These are phyloP conservation scores for Lomographa bimaculata DNA, from an alignment of 2,888 invertebrate species.

Conservation along the genomic window DNA sequence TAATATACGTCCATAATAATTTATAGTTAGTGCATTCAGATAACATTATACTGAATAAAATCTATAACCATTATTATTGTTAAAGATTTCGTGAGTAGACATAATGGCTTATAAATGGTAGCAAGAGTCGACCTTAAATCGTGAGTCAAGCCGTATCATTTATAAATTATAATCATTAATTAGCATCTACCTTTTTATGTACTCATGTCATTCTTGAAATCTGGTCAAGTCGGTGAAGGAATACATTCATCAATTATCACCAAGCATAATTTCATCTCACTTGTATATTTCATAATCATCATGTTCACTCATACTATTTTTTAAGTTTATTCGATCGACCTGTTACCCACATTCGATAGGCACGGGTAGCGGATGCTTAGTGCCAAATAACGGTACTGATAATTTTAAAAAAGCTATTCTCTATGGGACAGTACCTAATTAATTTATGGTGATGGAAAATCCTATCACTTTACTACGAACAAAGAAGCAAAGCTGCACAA, in stretches of 20 bases:
- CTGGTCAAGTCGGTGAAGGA: constrained; percentile 20
- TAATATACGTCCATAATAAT: too few species aligned
- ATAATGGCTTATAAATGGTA: too few species aligned
- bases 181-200: too few species aligned
- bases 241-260: constrained; percentile 13
- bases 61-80: too few species aligned
- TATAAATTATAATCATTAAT: too few species aligned
- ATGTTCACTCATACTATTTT: constrained; percentile 32
- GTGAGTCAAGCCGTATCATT: too few species aligned
- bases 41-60: too few species aligned
- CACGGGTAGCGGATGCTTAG: constrained; percentile 61
- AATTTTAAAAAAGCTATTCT: constrained; percentile 10
- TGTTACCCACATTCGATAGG: constrained; percentile 54
- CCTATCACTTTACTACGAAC: constrained; percentile 30
- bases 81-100: too few species aligned
- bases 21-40: too few species aligned
- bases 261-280: constrained; percentile 10
- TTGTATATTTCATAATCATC: constrained; percentile 24
- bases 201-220: constrained; percentile 2
- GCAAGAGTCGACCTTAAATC: too few species aligned
- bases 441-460: constrained; percentile 32
- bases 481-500: constrained; percentile 30
- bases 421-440: constrained; percentile 19
- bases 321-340: constrained; percentile 55
- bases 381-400: constrained; percentile 51